A percentile compares a stretch with the other conserved stretches of the same genome.
phyloP scores from a whole-genome alignment of 2,888 invertebrate species.

The Apodemia duryi region DNA sequence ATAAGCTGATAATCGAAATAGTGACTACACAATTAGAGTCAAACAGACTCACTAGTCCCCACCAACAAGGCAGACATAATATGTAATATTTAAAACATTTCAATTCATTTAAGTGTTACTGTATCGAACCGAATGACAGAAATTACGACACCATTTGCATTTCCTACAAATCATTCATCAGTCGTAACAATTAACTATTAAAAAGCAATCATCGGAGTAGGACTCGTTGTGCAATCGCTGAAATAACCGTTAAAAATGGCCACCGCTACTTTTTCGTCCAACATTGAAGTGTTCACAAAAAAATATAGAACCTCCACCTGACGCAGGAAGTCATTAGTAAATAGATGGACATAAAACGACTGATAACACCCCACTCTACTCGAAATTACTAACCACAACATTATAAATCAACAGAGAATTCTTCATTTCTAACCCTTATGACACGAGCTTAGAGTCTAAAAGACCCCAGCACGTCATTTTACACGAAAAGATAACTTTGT shows the following conservation, averaged over 20 bases:
- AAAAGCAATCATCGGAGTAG: conserved; percentile 8
- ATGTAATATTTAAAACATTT: too few relatives aligned
- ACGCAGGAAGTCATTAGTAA: conserved; percentile 79
- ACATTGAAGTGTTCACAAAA: conserved; percentile 36
- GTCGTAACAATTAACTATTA: conserved; percentile 6
- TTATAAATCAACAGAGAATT: conserved; percentile 14
- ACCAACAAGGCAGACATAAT: too few relatives aligned
- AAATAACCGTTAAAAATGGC: conserved; percentile 22
- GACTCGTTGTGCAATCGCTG: not conserved
- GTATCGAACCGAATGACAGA: conserved; percentile 14
- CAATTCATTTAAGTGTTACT: conserved; percentile 4
- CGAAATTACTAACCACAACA: conserved; percentile 54
- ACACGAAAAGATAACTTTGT: conserved; percentile 36
- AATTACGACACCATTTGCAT: conserved; percentile 15
- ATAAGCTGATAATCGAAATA: too few relatives aligned
- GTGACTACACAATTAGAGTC: too few relatives aligned
- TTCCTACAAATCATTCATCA: conserved; percentile 6
- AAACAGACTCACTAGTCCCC: too few relatives aligned
- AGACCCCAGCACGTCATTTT: conserved; percentile 23
- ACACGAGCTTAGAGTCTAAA: conserved; percentile 24
- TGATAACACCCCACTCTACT: conserved; percentile 71
- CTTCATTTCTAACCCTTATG: conserved; percentile 24
- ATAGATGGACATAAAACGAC: conserved; percentile 68
- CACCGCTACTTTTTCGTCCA: conserved; percentile 27
- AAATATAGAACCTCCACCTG: conserved; percentile 66